Evolutionary conservation across 2,797 vertebrate genomes (phyloP).

Genomic region (Enteromius mattozi): DNA sequence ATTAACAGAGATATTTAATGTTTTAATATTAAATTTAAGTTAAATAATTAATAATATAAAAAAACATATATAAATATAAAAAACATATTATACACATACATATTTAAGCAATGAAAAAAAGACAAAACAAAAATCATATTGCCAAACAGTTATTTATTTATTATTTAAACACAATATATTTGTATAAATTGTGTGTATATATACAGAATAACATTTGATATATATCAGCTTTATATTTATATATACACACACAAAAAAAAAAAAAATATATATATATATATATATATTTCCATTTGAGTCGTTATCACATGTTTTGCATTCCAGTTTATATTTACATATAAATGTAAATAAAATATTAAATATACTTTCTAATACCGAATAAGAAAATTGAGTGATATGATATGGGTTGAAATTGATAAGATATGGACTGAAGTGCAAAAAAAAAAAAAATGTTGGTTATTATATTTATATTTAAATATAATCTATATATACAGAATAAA

Average conservation of each 20-base stretch:
- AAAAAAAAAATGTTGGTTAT: neutral
- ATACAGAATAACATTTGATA: neutral
- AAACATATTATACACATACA: neutral
- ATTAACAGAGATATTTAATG: neutral
- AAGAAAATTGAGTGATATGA: neutral
- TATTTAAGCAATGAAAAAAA: neutral
- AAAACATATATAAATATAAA: neutral
- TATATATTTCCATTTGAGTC: neutral
- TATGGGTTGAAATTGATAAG: neutral
- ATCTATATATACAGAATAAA: neutral
- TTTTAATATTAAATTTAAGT: neutral
- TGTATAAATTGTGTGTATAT: neutral
- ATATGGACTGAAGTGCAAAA: neutral
- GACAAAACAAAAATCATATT: neutral
- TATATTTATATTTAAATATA: neutral
- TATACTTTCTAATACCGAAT: neutral
- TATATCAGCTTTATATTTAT: too few relatives aligned
- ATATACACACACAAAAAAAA: too few relatives aligned
- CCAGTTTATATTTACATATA: too few relatives aligned
- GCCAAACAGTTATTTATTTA: neutral
- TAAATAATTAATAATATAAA: neutral
- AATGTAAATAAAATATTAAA: neutral
- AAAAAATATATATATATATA: too few relatives aligned
- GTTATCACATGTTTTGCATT: neutral
- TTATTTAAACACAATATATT: neutral